Evolutionary conservation across 64 coral and sea anemone genomes (phyloP).

Genomic region (Porites lutea): DNA sequence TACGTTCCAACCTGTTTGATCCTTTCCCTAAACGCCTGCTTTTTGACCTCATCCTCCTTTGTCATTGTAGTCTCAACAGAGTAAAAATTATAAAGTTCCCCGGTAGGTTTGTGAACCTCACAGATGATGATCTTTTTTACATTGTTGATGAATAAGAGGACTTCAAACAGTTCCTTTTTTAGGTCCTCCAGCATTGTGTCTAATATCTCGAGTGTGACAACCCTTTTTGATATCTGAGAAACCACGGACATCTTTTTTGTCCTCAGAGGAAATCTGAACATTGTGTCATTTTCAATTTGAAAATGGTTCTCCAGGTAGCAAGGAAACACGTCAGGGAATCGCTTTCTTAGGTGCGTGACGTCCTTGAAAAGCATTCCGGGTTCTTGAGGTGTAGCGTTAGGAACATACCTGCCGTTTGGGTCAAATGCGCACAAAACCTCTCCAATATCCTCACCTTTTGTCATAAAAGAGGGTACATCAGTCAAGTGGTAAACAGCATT

Average conservation of each 20-base stretch:
- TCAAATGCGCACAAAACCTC: slow-evolving; percentile 79
- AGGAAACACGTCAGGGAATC: slow-evolving; percentile 73
- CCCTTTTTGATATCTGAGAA: slow-evolving; percentile 58
- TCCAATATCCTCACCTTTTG: slow-evolving; percentile 66
- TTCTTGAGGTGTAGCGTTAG: slow-evolving; percentile 51
- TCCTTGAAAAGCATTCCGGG: slow-evolving; percentile 72
- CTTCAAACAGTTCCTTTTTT: slow-evolving; percentile 61
- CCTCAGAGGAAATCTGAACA: slow-evolving; percentile 87
- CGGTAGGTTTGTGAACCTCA: slow-evolving; percentile 47
- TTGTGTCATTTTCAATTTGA: slow-evolving; percentile 60
- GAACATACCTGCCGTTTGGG: slow-evolving; percentile 63
- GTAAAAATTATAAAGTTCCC: slow-evolving; percentile 40
- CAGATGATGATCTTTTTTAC: slow-evolving; percentile 76
- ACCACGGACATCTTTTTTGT: slow-evolving; percentile 27
- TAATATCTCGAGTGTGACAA: slow-evolving; percentile 21
- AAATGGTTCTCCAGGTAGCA: slow-evolving; percentile 66
- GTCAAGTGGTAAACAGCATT: slow-evolving; percentile 91
- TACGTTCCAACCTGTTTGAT: slow-evolving; percentile 21
- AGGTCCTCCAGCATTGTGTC: slow-evolving; percentile 50
- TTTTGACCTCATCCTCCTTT: slow-evolving; percentile 62
- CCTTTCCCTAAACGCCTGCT: slow-evolving; percentile 42
- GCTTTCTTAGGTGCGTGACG: not conserved
- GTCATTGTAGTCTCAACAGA: slow-evolving; percentile 41
- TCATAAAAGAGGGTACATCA: slow-evolving; percentile 80
- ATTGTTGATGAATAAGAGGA: slow-evolving; percentile 78